Evolutionary conservation across 2,113 vertebrate species (phyloP).

Genomic region (Glaucidium brasilianum): DNA sequence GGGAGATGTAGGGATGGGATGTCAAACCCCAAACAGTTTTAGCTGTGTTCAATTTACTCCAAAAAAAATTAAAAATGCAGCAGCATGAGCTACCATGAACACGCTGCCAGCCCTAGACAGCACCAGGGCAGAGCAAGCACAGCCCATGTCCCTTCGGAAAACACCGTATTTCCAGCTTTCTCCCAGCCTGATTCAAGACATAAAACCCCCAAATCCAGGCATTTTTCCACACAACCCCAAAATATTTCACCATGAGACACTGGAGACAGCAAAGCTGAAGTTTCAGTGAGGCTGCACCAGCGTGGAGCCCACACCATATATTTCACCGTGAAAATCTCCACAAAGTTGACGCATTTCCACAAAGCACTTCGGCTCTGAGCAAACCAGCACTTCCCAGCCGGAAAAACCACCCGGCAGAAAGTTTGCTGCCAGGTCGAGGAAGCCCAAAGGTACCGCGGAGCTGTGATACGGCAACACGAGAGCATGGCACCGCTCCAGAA

Average conservation of each 20-base stretch:
- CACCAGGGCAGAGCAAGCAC: fast-evolving
- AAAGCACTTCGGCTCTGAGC: neutral
- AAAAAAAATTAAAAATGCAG: neutral
- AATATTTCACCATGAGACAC: neutral
- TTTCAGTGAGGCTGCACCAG: neutral
- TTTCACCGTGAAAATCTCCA: neutral
- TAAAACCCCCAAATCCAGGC: fast-evolving
- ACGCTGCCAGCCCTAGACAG: fast-evolving
- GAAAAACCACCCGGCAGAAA: neutral
- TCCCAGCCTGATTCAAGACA: neutral
- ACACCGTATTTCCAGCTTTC: neutral
- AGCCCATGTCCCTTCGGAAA: fast-evolving
- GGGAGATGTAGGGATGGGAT: neutral
- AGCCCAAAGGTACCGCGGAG: neutral
- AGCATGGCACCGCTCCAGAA: fast-evolving
- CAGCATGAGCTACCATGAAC: fast-evolving
- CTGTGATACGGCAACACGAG: fast-evolving
- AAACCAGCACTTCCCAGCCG: neutral
- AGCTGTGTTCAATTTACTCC: fast-evolving
- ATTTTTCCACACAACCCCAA: neutral
- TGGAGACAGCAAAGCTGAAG: neutral
- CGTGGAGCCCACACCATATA: fast-evolving
- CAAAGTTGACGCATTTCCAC: fast-evolving
- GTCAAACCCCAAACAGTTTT: neutral
- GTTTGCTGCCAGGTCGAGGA: neutral